Base-by-base conservation (phyloP, 2,888 invertebrate genomes). In the Drosophila subquinaria region DNA sequence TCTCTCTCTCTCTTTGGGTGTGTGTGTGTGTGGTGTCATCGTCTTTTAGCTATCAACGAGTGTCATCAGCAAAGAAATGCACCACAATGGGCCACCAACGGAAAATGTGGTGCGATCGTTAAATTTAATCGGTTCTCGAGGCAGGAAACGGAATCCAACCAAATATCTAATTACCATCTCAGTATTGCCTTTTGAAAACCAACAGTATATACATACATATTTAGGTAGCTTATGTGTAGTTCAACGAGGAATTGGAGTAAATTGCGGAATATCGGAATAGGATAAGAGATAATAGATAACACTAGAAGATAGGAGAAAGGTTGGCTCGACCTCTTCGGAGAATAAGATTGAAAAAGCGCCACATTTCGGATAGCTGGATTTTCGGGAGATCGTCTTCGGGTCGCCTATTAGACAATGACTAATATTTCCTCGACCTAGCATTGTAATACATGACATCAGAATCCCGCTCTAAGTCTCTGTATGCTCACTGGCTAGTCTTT, bases 81-180 rank as follows among this genome's bases (percentile, higher is more conserved):
- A 17, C 36, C 64, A 50, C 64, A 50, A 57, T 42, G 35, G 52
- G 48, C 48, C n/a, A 15, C n/a, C 47, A 13, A 13, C 20, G 8
- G 10, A 50, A 35, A 30, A 36, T 47, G 48, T 23, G 35, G 33
- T 40, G 35, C 33, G 48, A 48, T 47, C 48, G 42, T 57, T 57
- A 52, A 65, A 52, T 51, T 65, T 50, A 50, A 65, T 35, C 59
- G 48, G 35, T 50, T 36, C 40, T 59, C 35, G 23, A 33, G 13
- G 42, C 15, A n/a, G 23, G 23, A n/a, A 56, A 23, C 11, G 11
- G 42, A 50, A 57, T 35, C 13, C 59, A 40, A 51, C 20, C 11
- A 64, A 59, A 64, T 59, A 42, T 59, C 48, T 43, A 64, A 64
- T 64, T 64, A 59, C 40, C 48, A 56, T 56, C 35, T 45, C 35